Evolutionary conservation across 2,113 vertebrate genomes (phyloP).

Genomic region (Falco punctatus): DNA sequence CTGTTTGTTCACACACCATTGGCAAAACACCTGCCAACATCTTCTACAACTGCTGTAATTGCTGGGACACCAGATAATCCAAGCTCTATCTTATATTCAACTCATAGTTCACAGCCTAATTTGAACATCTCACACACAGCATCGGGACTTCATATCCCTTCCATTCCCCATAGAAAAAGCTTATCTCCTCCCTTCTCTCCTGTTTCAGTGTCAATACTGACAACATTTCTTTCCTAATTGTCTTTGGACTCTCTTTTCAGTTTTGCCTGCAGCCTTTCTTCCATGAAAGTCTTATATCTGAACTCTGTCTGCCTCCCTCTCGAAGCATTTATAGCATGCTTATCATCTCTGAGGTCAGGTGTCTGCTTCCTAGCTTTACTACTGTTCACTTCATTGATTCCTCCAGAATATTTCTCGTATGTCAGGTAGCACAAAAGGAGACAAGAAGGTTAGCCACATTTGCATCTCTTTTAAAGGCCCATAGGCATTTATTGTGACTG

Average conservation of each 20-base stretch:
- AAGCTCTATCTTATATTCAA: not conserved
- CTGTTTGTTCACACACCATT: not conserved
- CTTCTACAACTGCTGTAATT: not conserved
- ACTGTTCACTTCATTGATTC: not conserved
- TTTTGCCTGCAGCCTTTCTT: not conserved
- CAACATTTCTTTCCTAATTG: not conserved
- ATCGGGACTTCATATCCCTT: not conserved
- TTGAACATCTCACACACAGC: not conserved
- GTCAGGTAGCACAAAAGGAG: not conserved
- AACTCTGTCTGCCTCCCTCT: not conserved
- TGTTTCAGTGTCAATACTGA: not conserved
- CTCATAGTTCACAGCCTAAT: not conserved
- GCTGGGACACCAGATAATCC: not conserved
- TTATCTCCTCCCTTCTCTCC: not conserved
- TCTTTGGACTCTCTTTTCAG: not conserved
- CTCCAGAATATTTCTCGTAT: constrained; percentile 13
- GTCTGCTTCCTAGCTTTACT: constrained; percentile 4
- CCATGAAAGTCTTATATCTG: not conserved
- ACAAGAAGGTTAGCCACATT: not conserved
- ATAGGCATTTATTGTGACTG: not conserved
- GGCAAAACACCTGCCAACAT: not conserved
- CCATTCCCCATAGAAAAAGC: not conserved
- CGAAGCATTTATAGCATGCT: constrained; percentile 5
- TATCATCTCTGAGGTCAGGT: constrained; percentile 2
- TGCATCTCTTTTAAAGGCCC: constrained; percentile 12